Conservation (phyloP, 2,113 vertebrate species). For the Telmatochromis brachygnathus region DNA sequence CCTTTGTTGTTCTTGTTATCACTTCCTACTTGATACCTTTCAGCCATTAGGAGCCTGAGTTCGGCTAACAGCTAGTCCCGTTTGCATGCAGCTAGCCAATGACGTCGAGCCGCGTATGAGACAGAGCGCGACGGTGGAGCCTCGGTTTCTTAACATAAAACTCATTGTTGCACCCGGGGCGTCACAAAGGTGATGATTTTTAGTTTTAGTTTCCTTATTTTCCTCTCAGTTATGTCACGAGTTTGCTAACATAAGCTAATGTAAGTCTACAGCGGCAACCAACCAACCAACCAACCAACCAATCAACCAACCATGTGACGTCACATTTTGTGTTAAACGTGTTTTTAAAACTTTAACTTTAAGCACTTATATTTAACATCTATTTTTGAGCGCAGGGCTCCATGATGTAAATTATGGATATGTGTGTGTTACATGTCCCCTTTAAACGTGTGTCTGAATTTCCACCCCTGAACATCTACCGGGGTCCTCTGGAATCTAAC, state of each 20-base stretch:
- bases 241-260: neutral
- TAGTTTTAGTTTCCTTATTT: neutral
- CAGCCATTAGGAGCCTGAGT: neutral
- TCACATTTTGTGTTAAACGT: too few relatives aligned
- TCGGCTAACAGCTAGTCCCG: neutral
- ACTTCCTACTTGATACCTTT: accelerated
- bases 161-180: neutral
- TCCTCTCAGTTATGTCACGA: neutral
- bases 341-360: too few relatives aligned
- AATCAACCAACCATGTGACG: too few relatives aligned
- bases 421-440: neutral
- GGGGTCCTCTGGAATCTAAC: accelerated
- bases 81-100: neutral
- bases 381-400: too few relatives aligned
- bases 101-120: neutral
- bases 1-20: neutral
- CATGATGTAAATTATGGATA: too few relatives aligned
- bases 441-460: neutral
- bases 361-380: too few relatives aligned
- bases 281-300: neutral
- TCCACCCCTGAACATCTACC: neutral
- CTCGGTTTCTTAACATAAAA: accelerated
- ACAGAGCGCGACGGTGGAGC: accelerated
- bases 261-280: neutral
- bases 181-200: neutral